phyloP scores from a whole-genome alignment of 2,797 vertebrate genomes.

The Hyperoplus immaculatus region DNA sequence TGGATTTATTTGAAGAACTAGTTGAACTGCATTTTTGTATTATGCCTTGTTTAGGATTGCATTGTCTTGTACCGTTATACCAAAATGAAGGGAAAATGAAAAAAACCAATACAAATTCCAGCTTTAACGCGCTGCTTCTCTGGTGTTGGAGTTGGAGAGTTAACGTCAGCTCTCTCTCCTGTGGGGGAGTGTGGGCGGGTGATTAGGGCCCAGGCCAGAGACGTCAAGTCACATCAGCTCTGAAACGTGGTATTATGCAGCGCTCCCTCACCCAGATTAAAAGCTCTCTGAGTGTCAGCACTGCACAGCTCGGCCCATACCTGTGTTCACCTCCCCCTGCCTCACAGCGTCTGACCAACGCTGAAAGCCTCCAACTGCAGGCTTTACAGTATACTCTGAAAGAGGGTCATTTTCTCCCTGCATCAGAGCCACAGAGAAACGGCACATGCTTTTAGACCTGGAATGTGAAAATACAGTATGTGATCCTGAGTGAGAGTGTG shows the following conservation, averaged over 20 bases:
- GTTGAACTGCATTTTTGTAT: no score
- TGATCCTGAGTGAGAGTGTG: background rate
- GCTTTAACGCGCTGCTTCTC: constrained; percentile 33
- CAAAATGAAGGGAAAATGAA: no score
- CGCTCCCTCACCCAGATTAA: constrained; percentile 81
- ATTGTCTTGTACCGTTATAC: no score
- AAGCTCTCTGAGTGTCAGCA: constrained; percentile 67
- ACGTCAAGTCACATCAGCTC: constrained; percentile 78
- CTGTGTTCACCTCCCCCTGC: constrained; percentile 40
- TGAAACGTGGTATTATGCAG: constrained; percentile 70
- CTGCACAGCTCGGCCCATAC: constrained; percentile 32
- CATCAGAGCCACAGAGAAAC: constrained; percentile 6
- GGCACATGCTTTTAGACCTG: constrained; percentile 23
- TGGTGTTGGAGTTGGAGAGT: background rate
- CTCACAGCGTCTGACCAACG: constrained; percentile 36
- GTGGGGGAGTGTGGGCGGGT: constrained; percentile 33
- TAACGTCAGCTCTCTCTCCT: constrained; percentile 61
- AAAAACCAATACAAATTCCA: constrained; percentile 3
- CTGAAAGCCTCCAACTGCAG: constrained; percentile 63
- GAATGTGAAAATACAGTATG: background rate
- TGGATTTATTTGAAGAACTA: no score
- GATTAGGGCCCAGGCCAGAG: constrained; percentile 49
- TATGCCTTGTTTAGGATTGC: no score
- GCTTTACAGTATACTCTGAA: constrained; percentile 30
- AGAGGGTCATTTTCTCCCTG: constrained; percentile 35